These are phyloP conservation scores for Bagarius yarrelli DNA, from an alignment of 2,113 vertebrate species.

Conservation along the genomic window DNA sequence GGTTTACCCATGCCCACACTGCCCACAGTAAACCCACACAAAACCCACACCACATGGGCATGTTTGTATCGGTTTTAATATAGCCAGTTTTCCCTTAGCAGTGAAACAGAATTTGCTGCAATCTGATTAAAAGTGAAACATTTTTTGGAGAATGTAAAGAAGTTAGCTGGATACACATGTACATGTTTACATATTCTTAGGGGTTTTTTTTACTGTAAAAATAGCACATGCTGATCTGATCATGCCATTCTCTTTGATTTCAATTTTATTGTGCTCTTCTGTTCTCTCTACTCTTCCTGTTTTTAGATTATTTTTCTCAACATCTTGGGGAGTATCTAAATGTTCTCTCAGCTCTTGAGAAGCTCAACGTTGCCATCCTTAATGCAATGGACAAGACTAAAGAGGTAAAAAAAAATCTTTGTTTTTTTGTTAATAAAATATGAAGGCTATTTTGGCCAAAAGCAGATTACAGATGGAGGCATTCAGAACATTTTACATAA, in stretches of 20 bases:
- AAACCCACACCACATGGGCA: no score
- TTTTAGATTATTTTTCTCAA: conserved; percentile 88
- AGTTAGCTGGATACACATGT: background rate
- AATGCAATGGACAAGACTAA: conserved; percentile 97
- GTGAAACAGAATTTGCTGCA: background rate
- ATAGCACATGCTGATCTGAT: background rate
- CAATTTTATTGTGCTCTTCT: background rate
- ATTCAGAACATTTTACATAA: conserved; percentile 5
- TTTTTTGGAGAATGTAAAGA: no score
- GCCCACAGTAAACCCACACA: no score
- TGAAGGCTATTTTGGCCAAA: background rate
- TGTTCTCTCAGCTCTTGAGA: conserved; percentile 88
- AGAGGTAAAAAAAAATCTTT: conserved; percentile 71
- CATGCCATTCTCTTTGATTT: no score
- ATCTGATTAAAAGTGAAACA: background rate
- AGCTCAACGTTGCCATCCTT: conserved; percentile 86
- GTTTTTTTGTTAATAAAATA: no score
- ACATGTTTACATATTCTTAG: no score
- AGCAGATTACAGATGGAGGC: conserved; percentile 11
- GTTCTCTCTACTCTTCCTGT: conserved; percentile 32
- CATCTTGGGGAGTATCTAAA: conserved; percentile 89
- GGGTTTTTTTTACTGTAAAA: no score
- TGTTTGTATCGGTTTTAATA: background rate
- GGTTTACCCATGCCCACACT: no score
- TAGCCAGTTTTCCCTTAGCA: background rate